Base-by-base conservation (phyloP, 2,113 vertebrate species). In the Oostethus manadensis region DNA sequence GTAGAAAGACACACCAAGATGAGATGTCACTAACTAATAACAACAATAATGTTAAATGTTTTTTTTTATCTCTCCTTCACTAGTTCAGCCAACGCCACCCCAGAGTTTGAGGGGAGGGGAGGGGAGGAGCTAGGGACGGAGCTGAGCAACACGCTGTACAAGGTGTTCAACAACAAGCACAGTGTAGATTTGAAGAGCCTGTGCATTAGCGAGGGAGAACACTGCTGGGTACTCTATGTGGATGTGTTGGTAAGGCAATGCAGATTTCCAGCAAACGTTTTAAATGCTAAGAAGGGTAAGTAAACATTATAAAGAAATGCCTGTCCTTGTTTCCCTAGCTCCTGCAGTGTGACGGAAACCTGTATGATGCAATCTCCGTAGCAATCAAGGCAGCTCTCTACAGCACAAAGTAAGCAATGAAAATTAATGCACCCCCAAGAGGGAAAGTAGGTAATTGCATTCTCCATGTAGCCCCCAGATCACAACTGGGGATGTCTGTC, bases 361-460 rank as follows among this genome's bases (percentile, higher is more conserved):
- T 98, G 68, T 96, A 94, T 43, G 97, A 99, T 51, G 92, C 94
- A 29, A 94, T 97, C 69, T 96, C 95, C 17, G 53, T 98, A 1
- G 95, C 94, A 20, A 93, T 98, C 58, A 99, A 99, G 77, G 95
- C 97, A n/a, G 96, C 96, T n/a, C 94, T 99, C 40, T 98, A 96
- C 75, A 97, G 92, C 75, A 97, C 95, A 51, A 94, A 94, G 97
- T 98, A 84, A 88, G 88, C 22, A 0, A 9, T 38, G 29, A 17
- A 35, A 13, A 17, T 38, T 10, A 11, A 38, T 38, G 35, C 35
- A 38, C 35, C 35, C 9, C 35, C 35, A 38, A 26, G 23, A 26
- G 23, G 23, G 23, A 26, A 2, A 26, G 23, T 26, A 3, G 23
- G 23, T 26, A 38, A 38, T 11, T 10, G 10, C 10, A 38, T 38